Conservation (phyloP, 1,140 invertebrate species). For the Dendrolimus kikuchii region DNA sequence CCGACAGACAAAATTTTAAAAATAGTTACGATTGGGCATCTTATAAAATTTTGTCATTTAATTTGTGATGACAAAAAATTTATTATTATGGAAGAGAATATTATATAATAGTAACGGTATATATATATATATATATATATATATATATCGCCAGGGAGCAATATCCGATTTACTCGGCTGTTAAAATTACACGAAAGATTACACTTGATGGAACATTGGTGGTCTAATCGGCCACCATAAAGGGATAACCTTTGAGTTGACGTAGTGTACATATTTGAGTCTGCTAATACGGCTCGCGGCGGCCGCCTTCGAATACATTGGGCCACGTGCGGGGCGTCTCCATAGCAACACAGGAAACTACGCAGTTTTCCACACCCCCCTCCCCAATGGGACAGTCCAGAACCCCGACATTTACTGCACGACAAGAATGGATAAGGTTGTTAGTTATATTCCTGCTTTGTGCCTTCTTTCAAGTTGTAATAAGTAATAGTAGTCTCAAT, state of each 20-base stretch:
- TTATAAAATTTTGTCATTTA: too few species aligned
- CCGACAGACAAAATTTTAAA: too few species aligned
- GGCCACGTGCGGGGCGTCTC: conserved; percentile 57
- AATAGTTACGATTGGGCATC: too few species aligned
- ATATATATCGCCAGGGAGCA: too few species aligned
- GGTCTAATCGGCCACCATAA: conserved; percentile 26
- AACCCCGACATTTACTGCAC: conserved; percentile 19
- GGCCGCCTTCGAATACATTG: conserved; percentile 27
- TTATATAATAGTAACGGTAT: too few species aligned
- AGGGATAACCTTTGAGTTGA: conserved; percentile 33
- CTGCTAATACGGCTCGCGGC: conserved; percentile 31
- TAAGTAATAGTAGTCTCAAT: too few species aligned
- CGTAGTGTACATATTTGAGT: conserved; percentile 24
- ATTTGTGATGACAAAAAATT: too few species aligned
- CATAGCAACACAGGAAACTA: conserved; percentile 64
- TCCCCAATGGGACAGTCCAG: conserved; percentile 16
- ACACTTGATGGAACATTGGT: conserved; percentile 31
- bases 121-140: too few species aligned
- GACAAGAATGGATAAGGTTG: conserved; percentile 13
- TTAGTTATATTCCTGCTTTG: conserved; percentile 12
- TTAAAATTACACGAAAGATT: conserved; percentile 27
- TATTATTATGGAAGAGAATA: too few species aligned
- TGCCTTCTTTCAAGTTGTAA: neutral
- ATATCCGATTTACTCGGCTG: conserved; percentile 9
- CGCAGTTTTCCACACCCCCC: conserved; percentile 46